Base-by-base conservation (phyloP, 2,888 invertebrate species). In the Helobdella robusta region DNA sequence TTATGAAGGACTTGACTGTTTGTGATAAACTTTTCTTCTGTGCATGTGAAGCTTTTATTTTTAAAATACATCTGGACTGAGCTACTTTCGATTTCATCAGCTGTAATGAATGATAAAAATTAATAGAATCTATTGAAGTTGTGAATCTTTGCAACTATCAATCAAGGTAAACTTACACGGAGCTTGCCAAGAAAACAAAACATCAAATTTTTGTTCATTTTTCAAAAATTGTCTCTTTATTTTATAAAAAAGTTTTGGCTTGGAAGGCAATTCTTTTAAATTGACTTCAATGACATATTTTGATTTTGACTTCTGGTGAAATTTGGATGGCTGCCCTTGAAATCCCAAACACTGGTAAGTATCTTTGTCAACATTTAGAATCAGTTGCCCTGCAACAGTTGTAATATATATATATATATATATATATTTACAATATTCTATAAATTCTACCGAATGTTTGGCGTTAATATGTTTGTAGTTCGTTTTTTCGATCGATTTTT, bases 301-400 rank as follows among this genome's bases (percentile, higher is more conserved):
- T 23, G 23, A 35, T n/a, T 36, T 34, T 5, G n/a, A 35, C n/a
- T 59, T 59, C n/a, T 32, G n/a, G 25, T 32, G 32, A 59, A 28
- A 34, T 28, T 59, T 35, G 20, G 36, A 59, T 15, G 32, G 20
- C 3, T 34, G n/a, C 5, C 62, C 62, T 34, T 50, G 50, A 30
- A 62, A n/a, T n/a, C 62, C 62, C 32, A 62, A 34, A 20, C 62
- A 32, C 35, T 62, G 50, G 34, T 62, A 62, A 28, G 48, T 32
- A 4, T 62, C 62, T 30, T 48, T 25, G 6, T 23, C 6, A n/a
- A 50, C 6, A 35, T 62, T 62, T 48, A 62, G 15, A n/a, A 62
- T 2, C 30, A 62, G 44, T 5, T 50, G 3, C 23, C 62, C 62
- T 62, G 28, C 28, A 40, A 40, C 23, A 25, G 28, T 2, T 20